Evolutionary conservation across 2,888 invertebrate genomes (phyloP), one percentile per base, ranked within the genome.

Genomic region (Eristalis intricaria): DNA sequence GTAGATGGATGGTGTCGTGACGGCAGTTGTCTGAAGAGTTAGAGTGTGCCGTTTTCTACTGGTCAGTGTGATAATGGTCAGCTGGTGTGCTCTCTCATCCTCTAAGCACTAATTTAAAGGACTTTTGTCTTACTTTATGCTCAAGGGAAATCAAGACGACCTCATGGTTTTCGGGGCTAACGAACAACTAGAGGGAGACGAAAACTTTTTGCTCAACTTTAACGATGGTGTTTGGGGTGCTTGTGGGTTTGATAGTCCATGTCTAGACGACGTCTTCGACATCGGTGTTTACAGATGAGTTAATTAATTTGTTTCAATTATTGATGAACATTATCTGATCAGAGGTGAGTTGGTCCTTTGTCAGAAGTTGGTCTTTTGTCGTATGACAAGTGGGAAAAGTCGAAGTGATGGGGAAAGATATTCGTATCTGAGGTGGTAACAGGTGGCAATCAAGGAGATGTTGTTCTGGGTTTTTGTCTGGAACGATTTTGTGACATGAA

Each of bases 101-200:
- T 63, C 58, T 29, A 43, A 66, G 22, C 65, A 61, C 19, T 64
- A 75, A 70, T 83, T 74, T 70, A 82, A 78, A 74, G 43, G 69
- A 77, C 82, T 70, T 66, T 70, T 10, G 73, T 43, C 77, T 50
- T 56, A 35, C 22, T 75, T 32, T 61, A 69, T 84, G 80, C 74
- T 78, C 75, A 68, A 56, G 64, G 64, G 64, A 78, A 78, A 86
- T 86, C 68, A 86, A 78, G 83, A 86, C 73, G 71, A 63, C 40
- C 43, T 35, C 63, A 60, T 66, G 78, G 22, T 58, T 60, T 22
- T 32, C 15, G 65, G 56, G 70, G 43, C 29, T 19, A 38, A 8
- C 19, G 22, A 60, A 26, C 32, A 7, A n/a, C 50, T 0, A 50
- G 50, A 19, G 50, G 50, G 22, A 29, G 26, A 4, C 11, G 56